These are phyloP conservation scores for Zoroaster sp. DNA, from an alignment of 53 echinoderm and acorn worm genomes.

Conservation along the genomic window DNA sequence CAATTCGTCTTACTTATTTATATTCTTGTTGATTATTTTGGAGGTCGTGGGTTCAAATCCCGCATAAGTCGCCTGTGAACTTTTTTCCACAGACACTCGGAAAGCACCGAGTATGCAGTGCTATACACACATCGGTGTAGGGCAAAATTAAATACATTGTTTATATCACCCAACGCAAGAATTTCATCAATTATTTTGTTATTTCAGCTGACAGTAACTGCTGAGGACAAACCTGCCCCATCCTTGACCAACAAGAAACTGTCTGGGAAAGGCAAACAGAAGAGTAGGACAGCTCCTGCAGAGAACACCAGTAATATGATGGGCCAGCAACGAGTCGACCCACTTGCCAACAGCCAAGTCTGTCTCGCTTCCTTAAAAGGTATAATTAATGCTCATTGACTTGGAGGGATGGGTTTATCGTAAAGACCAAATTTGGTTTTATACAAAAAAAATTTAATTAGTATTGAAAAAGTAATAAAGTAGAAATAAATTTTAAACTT, in stretches of 20 bases:
- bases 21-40: neutral
- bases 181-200: neutral
- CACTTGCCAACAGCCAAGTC: constrained; percentile 21
- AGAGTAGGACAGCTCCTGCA: neutral
- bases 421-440: too few species aligned
- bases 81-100: too few species aligned
- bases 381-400: too few species aligned
- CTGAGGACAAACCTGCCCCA: neutral
- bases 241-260: neutral
- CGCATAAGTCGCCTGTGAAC: too few species aligned
- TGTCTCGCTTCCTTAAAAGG: constrained; percentile 60
- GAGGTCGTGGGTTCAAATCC: too few species aligned
- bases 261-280: constrained; percentile 30
- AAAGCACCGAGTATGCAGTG: too few species aligned
- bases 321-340: constrained; percentile 40
- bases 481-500: too few species aligned
- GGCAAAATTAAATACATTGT: too few species aligned
- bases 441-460: too few species aligned
- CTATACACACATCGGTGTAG: too few species aligned
- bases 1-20: neutral
- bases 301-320: neutral
- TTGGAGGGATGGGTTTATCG: neutral
- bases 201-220: neutral
- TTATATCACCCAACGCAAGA: too few species aligned
- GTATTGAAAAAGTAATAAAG: too few species aligned